Base-by-base conservation (phyloP, 2,113 vertebrate species). In the Chunga burmeisteri region DNA sequence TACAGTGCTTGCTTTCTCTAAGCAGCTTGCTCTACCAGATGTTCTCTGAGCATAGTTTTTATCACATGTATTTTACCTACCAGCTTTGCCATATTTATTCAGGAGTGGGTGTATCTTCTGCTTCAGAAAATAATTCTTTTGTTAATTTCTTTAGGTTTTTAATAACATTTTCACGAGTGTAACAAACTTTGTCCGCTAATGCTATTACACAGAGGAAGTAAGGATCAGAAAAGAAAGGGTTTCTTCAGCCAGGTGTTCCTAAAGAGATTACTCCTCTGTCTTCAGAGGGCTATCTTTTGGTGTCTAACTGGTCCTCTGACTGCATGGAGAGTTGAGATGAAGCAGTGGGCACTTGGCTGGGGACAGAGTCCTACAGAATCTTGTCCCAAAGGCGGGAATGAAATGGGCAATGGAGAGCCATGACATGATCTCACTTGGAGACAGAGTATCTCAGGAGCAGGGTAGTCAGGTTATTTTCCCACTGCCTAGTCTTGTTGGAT, bases 111-210 rank as follows among this genome's bases (percentile, higher is more conserved):
- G 11, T 16, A 22, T 52, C 12, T 80, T 77, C 67, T 86, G 47
- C 32, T 81, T 67, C 59, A 55, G 32, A 27, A 79, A 58, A 53
- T 65, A 49, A 49, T 0, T 53, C 5, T n/a, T 68, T 42, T 58
- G 21, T 81, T 46, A 14, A 40, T 78, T 61, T 82, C 20, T 80
- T 75, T 42, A 72, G n/a, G 3, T 84, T 91, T 90, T 49, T 27
- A 65, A 12, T 18, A 59, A 9, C 0, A 0, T 65, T 91, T 92
- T 72, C n/a, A 22, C 2, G 3, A 52, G 23, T 5, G 20, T 55
- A 32, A 44, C 25, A 44, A n/a, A 75, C 26, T 78, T 70, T 58
- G 53, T 58, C 55, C 1, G 0, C 18, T 80, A 53, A 55, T 19
- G 32, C 14, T 40, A 4, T 78, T 56, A 34, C 46, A 36, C 19